A percentile compares a stretch with the other conserved stretches of the same genome.
Evolutionary conservation across 1,140 invertebrate species (phyloP).

Genomic region (Venturia canescens): DNA sequence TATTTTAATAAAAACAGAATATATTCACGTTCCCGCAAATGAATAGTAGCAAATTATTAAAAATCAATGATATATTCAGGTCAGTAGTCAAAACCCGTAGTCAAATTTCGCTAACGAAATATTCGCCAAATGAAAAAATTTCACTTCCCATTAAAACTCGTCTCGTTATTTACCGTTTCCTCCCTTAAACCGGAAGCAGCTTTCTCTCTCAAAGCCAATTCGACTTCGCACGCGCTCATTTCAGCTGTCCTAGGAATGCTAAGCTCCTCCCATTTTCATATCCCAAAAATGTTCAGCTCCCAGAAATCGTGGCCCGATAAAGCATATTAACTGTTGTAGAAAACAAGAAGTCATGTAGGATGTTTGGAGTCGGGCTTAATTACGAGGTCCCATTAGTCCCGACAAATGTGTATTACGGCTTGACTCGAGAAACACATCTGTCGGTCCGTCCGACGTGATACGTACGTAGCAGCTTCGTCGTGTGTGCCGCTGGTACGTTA

Average conservation of each 20-base stretch:
- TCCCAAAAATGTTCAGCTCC: neutral
- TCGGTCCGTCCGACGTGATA: constrained; percentile 45
- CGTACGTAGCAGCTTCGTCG: constrained; percentile 51
- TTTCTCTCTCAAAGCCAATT: no score
- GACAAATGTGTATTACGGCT: constrained; percentile 22
- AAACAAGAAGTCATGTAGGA: neutral
- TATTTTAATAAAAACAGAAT: no score
- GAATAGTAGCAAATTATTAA: no score
- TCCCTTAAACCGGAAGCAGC: no score
- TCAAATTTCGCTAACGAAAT: no score
- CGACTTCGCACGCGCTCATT: neutral
- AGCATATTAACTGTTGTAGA: neutral
- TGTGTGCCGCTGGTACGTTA: constrained; percentile 58
- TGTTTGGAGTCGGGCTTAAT: constrained; percentile 40
- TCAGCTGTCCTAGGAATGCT: neutral
- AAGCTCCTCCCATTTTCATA: neutral
- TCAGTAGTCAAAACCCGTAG: no score
- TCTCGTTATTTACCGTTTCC: no score
- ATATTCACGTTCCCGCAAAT: no score
- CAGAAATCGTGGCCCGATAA: neutral
- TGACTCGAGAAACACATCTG: constrained; percentile 30
- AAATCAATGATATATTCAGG: no score
- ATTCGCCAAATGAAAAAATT: no score
- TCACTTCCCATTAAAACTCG: no score
- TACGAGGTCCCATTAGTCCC: constrained; percentile 36